Evolutionary conservation across 1,140 invertebrate genomes (phyloP).

Genomic region (Cylas formicarius): DNA sequence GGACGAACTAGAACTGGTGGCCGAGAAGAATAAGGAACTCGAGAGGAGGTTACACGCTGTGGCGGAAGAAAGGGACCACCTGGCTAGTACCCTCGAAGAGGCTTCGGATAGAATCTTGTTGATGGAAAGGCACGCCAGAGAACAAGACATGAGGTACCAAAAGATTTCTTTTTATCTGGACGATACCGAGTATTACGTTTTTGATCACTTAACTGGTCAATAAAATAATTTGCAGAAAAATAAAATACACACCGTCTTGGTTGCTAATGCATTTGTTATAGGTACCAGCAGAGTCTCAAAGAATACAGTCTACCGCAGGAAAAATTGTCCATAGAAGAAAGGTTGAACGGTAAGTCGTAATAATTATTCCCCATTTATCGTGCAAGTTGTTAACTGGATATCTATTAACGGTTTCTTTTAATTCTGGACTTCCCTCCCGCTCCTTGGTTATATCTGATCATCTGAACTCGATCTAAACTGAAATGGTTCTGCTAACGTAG

Average conservation of each 20-base stretch:
- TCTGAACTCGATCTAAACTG: too few relatives aligned
- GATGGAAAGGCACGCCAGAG: constrained; percentile 75
- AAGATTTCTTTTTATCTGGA: too few relatives aligned
- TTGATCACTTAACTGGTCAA: too few relatives aligned
- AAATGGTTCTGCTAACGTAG: too few relatives aligned
- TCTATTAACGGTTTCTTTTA: too few relatives aligned
- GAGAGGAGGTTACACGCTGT: constrained; percentile 69
- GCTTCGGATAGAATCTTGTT: constrained; percentile 79
- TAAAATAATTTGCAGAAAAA: too few relatives aligned
- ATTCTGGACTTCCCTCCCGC: too few relatives aligned
- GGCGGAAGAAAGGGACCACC: constrained; percentile 68
- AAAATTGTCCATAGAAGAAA: constrained; percentile 55
- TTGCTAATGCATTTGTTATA: constrained; percentile 3
- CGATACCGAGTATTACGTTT: too few relatives aligned
- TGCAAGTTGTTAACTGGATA: too few relatives aligned
- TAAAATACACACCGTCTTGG: too few relatives aligned
- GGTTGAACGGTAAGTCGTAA: constrained; percentile 47
- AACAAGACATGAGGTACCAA: constrained; percentile 60
- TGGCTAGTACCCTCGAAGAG: constrained; percentile 75
- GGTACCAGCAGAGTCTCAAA: constrained; percentile 52
- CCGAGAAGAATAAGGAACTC: constrained; percentile 75
- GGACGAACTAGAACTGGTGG: constrained; percentile 79
- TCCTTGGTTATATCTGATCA: too few relatives aligned
- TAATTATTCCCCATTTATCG: too few relatives aligned
- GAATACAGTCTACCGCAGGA: constrained; percentile 54